phyloP scores from a whole-genome alignment of 2,797 vertebrate genomes.

The Acanthornis magna region DNA sequence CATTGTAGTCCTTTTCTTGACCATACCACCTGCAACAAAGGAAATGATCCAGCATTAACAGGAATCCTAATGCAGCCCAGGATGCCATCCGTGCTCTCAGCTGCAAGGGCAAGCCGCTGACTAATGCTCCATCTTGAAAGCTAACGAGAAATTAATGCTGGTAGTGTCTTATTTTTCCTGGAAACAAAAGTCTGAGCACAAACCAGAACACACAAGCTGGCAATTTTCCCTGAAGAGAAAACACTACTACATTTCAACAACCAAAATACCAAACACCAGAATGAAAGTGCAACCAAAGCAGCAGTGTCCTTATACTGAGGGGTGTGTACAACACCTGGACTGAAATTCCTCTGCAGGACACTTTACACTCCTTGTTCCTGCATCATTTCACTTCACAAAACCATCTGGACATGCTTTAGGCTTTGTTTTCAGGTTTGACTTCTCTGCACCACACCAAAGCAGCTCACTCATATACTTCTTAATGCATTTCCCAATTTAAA shows the following conservation, averaged over 20 bases:
- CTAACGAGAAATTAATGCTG: background rate
- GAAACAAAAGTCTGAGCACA: background rate
- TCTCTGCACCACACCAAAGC: background rate
- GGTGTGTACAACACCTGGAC: background rate
- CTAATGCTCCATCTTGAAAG: background rate
- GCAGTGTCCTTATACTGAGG: background rate
- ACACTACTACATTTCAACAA: background rate
- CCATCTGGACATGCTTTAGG: background rate
- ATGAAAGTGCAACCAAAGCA: background rate
- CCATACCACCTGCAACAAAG: constrained; percentile 94
- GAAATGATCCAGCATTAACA: background rate
- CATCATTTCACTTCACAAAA: background rate
- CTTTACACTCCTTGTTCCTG: background rate
- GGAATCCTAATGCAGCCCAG: background rate
- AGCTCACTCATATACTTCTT: background rate
- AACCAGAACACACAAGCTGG: background rate
- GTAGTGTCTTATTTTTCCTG: background rate
- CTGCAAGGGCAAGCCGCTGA: background rate
- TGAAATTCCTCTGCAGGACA: background rate
- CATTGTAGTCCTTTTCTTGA: constrained; percentile 99
- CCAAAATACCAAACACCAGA: background rate
- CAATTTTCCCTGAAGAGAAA: background rate
- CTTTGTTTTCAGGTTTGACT: background rate
- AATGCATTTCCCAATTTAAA: background rate
- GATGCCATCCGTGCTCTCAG: background rate